phyloP scores from a whole-genome alignment of 2,797 vertebrate species.

The Nyctibius grandis region DNA sequence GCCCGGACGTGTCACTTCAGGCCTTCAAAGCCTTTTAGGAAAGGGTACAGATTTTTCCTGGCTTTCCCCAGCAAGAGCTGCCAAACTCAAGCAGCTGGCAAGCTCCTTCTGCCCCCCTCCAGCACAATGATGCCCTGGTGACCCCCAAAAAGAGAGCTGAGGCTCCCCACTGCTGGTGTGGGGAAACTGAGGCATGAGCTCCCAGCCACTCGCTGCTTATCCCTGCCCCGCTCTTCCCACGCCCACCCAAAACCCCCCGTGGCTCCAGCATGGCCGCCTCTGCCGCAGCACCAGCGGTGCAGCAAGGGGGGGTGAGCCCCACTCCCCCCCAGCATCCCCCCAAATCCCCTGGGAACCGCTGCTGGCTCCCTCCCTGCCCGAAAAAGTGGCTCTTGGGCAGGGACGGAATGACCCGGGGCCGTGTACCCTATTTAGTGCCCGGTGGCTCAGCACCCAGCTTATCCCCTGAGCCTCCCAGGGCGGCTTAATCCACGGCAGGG shows the following conservation, averaged over 20 bases:
- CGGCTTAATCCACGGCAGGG: background rate
- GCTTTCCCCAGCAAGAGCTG: background rate
- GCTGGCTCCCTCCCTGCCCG: accelerated
- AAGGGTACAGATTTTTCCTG: background rate
- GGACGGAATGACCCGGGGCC: background rate
- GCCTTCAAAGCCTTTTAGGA: background rate
- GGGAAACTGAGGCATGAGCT: background rate
- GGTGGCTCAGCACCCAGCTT: constrained; percentile 13
- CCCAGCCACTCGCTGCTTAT: background rate
- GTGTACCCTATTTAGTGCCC: background rate
- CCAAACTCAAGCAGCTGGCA: background rate
- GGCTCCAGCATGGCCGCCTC: background rate
- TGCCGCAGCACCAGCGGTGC: background rate
- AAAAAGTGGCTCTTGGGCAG: background rate
- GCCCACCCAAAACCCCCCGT: background rate
- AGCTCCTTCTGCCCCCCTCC: background rate
- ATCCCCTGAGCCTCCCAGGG: background rate
- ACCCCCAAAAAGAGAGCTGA: background rate
- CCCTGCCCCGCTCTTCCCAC: background rate
- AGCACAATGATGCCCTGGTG: accelerated
- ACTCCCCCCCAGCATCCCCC: background rate
- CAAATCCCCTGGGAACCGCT: accelerated
- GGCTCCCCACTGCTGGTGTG: background rate
- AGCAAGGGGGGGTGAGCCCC: background rate
- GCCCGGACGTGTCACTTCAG: background rate